Percentiles rank a stretch among this genome's conserved stretches.
Evolutionary conservation across 2,888 invertebrate genomes (phyloP).

Genomic region (Apocheima hispidaria): DNA sequence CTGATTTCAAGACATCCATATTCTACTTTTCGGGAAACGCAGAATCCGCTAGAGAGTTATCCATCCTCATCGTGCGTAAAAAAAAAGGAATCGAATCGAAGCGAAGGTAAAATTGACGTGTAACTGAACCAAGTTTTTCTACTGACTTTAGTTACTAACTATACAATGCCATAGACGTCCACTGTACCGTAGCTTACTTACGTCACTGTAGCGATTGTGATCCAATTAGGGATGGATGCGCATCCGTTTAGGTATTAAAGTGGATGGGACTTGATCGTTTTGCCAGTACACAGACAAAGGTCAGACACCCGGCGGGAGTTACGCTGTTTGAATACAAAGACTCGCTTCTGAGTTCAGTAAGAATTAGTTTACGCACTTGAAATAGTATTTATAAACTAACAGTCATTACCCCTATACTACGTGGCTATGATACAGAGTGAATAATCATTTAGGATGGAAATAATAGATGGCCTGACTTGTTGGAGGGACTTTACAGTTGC

Average conservation of each 20-base stretch:
- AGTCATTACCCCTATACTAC: no score
- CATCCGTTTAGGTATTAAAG: constrained; percentile 80
- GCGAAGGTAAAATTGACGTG: not conserved
- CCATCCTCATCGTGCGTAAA: no score
- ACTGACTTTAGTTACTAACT: constrained; percentile 11
- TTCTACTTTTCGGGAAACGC: no score
- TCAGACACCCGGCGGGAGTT: constrained; percentile 41
- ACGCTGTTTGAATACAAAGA: constrained; percentile 45
- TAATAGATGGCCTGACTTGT: no score
- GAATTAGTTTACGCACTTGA: constrained; percentile 33
- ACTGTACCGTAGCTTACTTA: constrained; percentile 70
- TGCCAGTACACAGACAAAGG: constrained; percentile 49
- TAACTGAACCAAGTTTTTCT: constrained; percentile 32
- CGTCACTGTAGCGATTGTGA: constrained; percentile 73
- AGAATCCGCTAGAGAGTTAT: no score
- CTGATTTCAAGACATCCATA: no score
- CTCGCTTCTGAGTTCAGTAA: constrained; percentile 33
- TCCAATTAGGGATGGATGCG: constrained; percentile 79
- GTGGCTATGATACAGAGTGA: no score
- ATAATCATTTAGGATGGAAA: no score
- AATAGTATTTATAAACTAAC: not conserved
- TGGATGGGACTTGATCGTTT: constrained; percentile 71
- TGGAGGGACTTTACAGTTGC: no score
- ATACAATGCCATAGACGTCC: constrained; percentile 41
- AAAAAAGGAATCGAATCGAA: not conserved